These are phyloP conservation scores for Meda fulgida DNA, from an alignment of 2,797 vertebrate species.

Conservation along the genomic window DNA sequence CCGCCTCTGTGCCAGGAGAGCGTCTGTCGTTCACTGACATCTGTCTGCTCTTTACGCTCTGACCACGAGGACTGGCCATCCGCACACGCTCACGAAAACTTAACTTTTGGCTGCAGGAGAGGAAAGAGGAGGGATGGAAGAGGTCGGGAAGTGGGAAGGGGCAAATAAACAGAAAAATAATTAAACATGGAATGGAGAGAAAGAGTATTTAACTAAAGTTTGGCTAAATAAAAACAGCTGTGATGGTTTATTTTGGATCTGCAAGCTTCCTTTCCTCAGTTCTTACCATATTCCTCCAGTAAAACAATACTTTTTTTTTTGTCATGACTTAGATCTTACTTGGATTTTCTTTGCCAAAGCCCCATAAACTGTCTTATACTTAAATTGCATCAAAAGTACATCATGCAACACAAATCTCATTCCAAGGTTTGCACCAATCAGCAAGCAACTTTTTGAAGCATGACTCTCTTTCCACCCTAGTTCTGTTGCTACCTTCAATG, in stretches of 20 bases:
- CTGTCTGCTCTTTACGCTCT: conserved; percentile 93
- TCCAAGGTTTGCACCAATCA: conserved; percentile 56
- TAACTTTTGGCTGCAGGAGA: conserved; percentile 87
- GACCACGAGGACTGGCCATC: conserved; percentile 94
- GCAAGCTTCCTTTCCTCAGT: conserved; percentile 5
- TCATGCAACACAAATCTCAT: conserved; percentile 68
- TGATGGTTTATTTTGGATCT: not conserved
- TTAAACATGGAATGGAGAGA: conserved; percentile 55
- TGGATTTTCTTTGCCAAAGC: not conserved
- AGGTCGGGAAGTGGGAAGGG: conserved; percentile 26
- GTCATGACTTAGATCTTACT: not conserved
- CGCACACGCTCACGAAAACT: conserved; percentile 95
- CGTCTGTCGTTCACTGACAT: conserved; percentile 86
- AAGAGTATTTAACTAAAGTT: conserved; percentile 51
- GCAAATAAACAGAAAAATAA: conserved; percentile 22
- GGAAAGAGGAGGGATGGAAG: not conserved
- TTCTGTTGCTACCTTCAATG: conserved; percentile 11
- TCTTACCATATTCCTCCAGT: not conserved
- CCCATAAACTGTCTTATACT: conserved; percentile 43
- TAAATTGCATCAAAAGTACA: conserved; percentile 49
- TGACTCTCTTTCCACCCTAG: conserved; percentile 12
- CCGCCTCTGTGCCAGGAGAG: conserved; percentile 86
- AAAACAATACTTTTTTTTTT: not conserved
- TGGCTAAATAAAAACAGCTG: not conserved
- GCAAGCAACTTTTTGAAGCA: conserved; percentile 48